phyloP scores from a whole-genome alignment of 2,113 vertebrate species.

The Brevimyrus niger region DNA sequence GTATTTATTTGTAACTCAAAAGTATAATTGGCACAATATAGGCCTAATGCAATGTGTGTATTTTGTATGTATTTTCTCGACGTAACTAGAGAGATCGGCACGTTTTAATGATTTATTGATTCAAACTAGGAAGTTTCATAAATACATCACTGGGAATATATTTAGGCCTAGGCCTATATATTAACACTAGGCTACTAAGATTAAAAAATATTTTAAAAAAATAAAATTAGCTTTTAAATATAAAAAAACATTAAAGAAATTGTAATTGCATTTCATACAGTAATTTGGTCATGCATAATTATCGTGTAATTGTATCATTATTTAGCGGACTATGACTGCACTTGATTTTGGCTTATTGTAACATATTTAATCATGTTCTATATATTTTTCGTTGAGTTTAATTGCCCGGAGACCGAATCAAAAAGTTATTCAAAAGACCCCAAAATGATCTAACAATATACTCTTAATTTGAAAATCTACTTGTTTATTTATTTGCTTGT shows the following conservation, averaged over 20 bases:
- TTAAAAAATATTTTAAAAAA: neutral
- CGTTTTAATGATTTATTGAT: neutral
- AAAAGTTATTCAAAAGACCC: neutral
- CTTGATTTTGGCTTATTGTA: neutral
- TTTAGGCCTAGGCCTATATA: neutral
- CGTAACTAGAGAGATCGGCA: neutral
- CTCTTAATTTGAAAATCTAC: neutral
- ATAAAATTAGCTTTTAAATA: neutral
- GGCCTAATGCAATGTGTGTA: neutral
- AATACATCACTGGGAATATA: neutral
- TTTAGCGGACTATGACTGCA: neutral
- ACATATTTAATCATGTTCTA: neutral
- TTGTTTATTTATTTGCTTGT: neutral
- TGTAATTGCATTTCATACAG: neutral
- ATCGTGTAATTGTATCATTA: neutral
- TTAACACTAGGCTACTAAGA: neutral
- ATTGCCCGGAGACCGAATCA: neutral
- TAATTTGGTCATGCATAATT: neutral
- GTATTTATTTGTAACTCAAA: neutral
- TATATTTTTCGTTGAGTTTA: neutral
- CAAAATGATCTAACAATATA: neutral
- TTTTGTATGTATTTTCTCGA: neutral
- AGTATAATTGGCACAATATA: neutral
- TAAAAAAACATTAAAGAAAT: neutral
- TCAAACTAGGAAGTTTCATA: neutral